Percentiles rank a stretch among this genome's conserved stretches.
These are phyloP conservation scores for Dioctria linearis DNA, from an alignment of 2,888 invertebrate species.

Conservation along the genomic window DNA sequence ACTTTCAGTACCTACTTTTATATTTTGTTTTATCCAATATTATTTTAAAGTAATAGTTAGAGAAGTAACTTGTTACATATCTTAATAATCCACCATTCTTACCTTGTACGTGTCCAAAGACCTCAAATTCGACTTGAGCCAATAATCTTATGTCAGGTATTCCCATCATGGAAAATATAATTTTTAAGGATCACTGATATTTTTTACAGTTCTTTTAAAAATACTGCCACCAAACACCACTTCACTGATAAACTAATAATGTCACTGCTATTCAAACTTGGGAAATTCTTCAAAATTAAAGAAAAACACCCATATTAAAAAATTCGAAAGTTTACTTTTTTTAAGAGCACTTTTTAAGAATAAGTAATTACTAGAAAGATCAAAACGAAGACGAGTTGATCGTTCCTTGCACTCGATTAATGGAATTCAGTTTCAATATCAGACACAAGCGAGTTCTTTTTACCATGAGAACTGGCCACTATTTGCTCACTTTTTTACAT, in stretches of 20 bases:
- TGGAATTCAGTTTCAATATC: slow-evolving; percentile 31
- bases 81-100: slow-evolving; percentile 55
- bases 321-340: background rate
- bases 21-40: no score
- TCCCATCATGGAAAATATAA: slow-evolving; percentile 71
- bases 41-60: no score
- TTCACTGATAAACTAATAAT: no score
- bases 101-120: slow-evolving; percentile 94
- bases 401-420: background rate
- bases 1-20: no score
- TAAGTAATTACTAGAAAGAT: background rate
- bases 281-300: no score
- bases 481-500: slow-evolving; percentile 1
- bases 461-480: slow-evolving; percentile 6
- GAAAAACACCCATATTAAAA: background rate
- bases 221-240: no score
- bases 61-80: no score
- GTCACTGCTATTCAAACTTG: background rate
- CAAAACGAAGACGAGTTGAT: background rate
- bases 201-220: slow-evolving; percentile 27
- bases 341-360: background rate
- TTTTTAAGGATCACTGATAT: no score
- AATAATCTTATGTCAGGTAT: slow-evolving; percentile 76
- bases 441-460: slow-evolving; percentile 7
- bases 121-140: slow-evolving; percentile 90